These are phyloP conservation scores for Cercopithecus mitis DNA, from an alignment of 2,797 vertebrate species.

Conservation along the genomic window DNA sequence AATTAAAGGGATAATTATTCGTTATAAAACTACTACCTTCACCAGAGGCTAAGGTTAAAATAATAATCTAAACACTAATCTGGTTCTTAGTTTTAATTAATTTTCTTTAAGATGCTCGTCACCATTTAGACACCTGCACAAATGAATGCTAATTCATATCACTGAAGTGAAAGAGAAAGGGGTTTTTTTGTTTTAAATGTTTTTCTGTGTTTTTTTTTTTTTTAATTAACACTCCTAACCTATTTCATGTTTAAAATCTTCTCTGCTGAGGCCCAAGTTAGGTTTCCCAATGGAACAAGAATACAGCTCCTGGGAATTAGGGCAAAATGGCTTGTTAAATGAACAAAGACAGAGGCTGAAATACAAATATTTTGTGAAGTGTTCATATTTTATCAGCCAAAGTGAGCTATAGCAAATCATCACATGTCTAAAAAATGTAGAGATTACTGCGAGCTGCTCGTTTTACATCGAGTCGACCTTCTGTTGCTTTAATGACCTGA, in stretches of 20 bases:
- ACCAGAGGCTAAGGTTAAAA: constrained; percentile 56
- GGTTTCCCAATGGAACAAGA: neutral
- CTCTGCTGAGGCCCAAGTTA: neutral
- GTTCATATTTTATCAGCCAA: constrained; percentile 61
- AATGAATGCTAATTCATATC: neutral
- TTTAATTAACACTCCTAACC: constrained; percentile 47
- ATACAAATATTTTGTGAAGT: neutral
- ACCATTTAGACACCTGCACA: constrained; percentile 7
- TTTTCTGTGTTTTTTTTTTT: constrained; percentile 41
- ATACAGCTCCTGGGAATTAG: neutral
- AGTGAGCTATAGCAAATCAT: constrained; percentile 60
- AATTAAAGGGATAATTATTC: constrained; percentile 38
- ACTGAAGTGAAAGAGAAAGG: neutral
- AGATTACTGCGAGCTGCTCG: constrained; percentile 43
- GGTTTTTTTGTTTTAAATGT: neutral
- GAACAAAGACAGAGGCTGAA: neutral
- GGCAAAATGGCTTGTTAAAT: constrained; percentile 40
- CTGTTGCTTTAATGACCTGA: constrained; percentile 81
- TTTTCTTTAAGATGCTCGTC: constrained; percentile 47
- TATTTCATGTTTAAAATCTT: constrained; percentile 39
- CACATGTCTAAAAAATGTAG: constrained; percentile 65
- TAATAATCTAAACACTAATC: constrained; percentile 38
- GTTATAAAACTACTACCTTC: constrained; percentile 26
- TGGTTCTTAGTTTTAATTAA: constrained; percentile 48
- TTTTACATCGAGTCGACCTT: constrained; percentile 70